Evolutionary conservation across 2,888 invertebrate species (phyloP).

Genomic region (Yponomeuta evonymella): DNA sequence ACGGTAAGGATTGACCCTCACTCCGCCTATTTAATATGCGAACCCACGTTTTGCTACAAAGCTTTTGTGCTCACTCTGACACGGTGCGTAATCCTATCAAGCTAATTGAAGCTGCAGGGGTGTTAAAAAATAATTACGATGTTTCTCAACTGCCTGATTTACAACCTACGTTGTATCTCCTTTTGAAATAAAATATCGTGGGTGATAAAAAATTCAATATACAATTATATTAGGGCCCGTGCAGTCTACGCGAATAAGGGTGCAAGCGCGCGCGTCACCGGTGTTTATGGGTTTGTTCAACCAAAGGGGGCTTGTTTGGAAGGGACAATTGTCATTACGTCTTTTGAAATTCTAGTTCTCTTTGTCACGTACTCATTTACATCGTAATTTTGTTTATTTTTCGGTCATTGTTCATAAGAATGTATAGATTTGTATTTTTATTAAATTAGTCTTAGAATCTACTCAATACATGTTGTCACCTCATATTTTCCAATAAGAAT

Average conservation of each 20-base stretch:
- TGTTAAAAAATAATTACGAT: neutral
- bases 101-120: neutral
- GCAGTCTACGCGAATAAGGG: neutral
- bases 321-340: neutral
- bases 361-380: neutral
- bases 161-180: neutral
- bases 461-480: no score
- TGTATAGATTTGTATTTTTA: no score
- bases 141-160: neutral
- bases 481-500: neutral
- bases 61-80: neutral
- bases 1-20: neutral
- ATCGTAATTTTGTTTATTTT: no score
- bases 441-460: no score
- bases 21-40: neutral
- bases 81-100: neutral
- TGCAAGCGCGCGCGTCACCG: conserved; percentile 21
- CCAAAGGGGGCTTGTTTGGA: conserved; percentile 14
- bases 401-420: no score
- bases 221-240: neutral
- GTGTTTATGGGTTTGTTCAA: conserved; percentile 27
- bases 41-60: neutral
- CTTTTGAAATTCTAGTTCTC: neutral
- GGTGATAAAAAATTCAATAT: neutral
- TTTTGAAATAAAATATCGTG: neutral